Base-by-base conservation (phyloP, 2,888 invertebrate genomes). In the Cerastoderma edule region DNA sequence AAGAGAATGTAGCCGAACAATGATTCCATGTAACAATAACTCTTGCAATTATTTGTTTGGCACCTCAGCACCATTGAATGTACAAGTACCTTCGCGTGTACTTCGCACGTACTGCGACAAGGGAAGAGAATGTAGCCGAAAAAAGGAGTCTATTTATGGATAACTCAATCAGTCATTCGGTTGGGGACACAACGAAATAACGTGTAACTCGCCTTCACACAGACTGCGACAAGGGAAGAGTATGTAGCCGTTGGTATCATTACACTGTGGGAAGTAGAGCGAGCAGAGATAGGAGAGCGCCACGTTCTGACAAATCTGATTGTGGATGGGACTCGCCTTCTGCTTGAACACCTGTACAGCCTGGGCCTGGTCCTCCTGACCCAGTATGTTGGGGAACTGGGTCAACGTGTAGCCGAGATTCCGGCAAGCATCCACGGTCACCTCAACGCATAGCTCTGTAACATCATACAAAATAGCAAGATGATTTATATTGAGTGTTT, bases 241-340 rank as follows among this genome's bases (percentile, higher is more conserved):
- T n/a, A 50, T 56, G 0, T 24, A 28, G 0, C 72, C 71, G 0
- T 71, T 74, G 2, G 16, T 19, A 16, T 46, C 46, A 33, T 84
- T 72, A 78, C 85, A 85, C 28, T 73, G 75, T 0, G 83, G 82
- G 27, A 83, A 83, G 30, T 81, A 68, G 24, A 83, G n/a, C 1
- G 78, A 78, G 67, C 87, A 87, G 24, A 86, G 53, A 50, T 82
- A 84, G 8, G 77, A 66, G 2, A 83, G 65, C 1, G 80, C 75
- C 5, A 67, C 50, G 22, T 78, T 60, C 19, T 85, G 83, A 48
- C 86, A 87, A 4, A 70, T 57, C 24, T 73, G 57, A 27, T 80
- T 68, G 16, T 65, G 22, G 19, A 79, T 67, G 6, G 27, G 8
- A 1, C 33, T 33, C 0, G 78, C 66, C 13, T 65, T 65, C 0